A percentile compares a stretch with the other conserved stretches of the same genome.
phyloP scores from a whole-genome alignment of 2,113 vertebrate species.

The Megalops atlanticus region DNA sequence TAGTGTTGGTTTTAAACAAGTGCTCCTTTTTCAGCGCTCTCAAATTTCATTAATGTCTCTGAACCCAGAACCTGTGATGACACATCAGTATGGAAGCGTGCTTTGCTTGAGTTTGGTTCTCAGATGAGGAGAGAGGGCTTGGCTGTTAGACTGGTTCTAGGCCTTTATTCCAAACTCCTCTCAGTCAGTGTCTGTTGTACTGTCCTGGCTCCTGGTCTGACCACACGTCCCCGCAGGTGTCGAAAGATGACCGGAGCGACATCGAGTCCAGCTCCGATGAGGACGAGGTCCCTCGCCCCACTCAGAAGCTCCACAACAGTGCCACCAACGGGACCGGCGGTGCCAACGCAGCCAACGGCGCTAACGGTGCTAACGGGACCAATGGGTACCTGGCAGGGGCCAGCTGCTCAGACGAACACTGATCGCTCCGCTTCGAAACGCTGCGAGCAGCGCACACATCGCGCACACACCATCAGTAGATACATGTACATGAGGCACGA shows the following conservation, averaged over 20 bases:
- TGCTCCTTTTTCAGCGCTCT: too few species aligned
- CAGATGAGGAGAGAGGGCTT: background rate
- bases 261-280: constrained; percentile 96
- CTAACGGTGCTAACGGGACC: constrained; percentile 80
- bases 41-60: too few species aligned
- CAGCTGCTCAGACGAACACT: constrained; percentile 83
- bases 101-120: too few species aligned
- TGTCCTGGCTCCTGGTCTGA: constrained; percentile 54
- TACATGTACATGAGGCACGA: constrained; percentile 59
- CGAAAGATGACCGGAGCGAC: constrained; percentile 86
- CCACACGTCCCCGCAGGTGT: constrained; percentile 67
- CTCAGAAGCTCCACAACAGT: constrained; percentile 75
- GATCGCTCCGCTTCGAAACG: constrained; percentile 48
- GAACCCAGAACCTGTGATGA: too few species aligned
- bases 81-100: too few species aligned
- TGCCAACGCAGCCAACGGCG: constrained; percentile 78
- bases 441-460: constrained; percentile 48
- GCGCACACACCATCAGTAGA: constrained; percentile 52
- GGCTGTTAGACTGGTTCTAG: background rate
- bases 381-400: constrained; percentile 87
- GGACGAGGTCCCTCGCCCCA: constrained; percentile 75
- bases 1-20: too few species aligned
- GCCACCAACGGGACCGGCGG: constrained; percentile 80
- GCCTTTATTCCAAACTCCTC: background rate
- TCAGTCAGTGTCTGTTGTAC: constrained; percentile 66